Conservation (phyloP, 2,888 invertebrate genomes). For the Gisinianus flammeolus region DNA sequence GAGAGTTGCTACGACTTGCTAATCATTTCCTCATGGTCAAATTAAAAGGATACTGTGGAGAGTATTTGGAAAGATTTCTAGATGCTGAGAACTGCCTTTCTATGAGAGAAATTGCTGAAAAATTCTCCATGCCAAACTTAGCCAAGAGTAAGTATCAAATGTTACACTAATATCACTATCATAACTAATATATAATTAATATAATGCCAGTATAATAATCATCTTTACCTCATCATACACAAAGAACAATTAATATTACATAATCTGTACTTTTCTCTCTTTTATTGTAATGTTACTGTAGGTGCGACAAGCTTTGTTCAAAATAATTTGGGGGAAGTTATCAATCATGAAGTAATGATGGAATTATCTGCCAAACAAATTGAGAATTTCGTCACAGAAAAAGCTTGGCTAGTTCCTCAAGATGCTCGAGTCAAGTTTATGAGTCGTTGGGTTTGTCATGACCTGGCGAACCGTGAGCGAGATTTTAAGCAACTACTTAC, state of each 20-base stretch:
- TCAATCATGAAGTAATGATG: constrained; percentile 67
- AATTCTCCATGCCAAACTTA: constrained; percentile 68
- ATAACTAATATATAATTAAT: too few species aligned
- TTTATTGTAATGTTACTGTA: too few species aligned
- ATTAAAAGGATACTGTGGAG: constrained; percentile 70
- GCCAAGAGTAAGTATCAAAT: too few species aligned
- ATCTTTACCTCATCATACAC: too few species aligned
- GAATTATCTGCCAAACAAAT: constrained; percentile 64
- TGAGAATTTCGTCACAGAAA: constrained; percentile 49
- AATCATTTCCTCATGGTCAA: constrained; percentile 70
- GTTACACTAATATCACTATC: too few species aligned
- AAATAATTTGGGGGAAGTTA: constrained; percentile 65
- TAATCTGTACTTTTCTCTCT: too few species aligned
- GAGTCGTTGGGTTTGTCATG: constrained; percentile 67
- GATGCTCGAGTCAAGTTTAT: constrained; percentile 64
- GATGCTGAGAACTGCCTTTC: constrained; percentile 70
- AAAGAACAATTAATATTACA: too few species aligned
- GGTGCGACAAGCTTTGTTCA: constrained; percentile 67
- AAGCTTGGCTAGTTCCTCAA: constrained; percentile 59
- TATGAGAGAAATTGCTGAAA: constrained; percentile 68
- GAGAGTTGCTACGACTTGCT: constrained; percentile 69
- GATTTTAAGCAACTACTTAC: constrained; percentile 66
- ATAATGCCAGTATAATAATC: too few species aligned
- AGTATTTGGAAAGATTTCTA: constrained; percentile 69
- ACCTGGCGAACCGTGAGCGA: constrained; percentile 65